These are phyloP conservation scores for Eriosoma lanigerum DNA, from an alignment of 1,140 invertebrate species.

Conservation along the genomic window DNA sequence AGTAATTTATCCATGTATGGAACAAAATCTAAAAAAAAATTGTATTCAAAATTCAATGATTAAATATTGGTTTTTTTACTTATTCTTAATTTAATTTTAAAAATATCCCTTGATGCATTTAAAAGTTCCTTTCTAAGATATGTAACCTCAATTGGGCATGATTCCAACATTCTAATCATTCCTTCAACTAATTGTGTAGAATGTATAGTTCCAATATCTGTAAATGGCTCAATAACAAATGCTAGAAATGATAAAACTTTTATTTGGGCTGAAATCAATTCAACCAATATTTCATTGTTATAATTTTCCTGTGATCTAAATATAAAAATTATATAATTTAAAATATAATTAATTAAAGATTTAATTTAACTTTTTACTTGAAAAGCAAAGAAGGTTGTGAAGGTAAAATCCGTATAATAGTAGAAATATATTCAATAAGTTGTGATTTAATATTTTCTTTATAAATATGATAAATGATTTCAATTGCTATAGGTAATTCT, in stretches of 20 bases:
- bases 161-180: slow-evolving; percentile 81
- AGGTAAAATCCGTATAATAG: slow-evolving; percentile 92
- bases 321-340: slow-evolving; percentile 55
- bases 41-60: too few species aligned
- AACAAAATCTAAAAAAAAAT: too few species aligned
- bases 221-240: too few species aligned
- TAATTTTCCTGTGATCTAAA: slow-evolving; percentile 75
- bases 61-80: too few species aligned
- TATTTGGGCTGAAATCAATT: slow-evolving; percentile 99
- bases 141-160: slow-evolving; percentile 94
- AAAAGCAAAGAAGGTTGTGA: slow-evolving; percentile 82
- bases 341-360: slow-evolving; percentile 10
- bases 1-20: too few species aligned
- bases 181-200: slow-evolving; percentile 86
- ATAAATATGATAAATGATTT: slow-evolving; percentile 96
- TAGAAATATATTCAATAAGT: slow-evolving; percentile 92
- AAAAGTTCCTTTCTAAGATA: slow-evolving; percentile 89
- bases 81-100: too few species aligned
- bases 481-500: slow-evolving; percentile 98
- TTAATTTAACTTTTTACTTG: slow-evolving; percentile 61
- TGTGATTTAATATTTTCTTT: slow-evolving; percentile 93
- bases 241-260: too few species aligned
- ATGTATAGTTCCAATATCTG: slow-evolving; percentile 81
- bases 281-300: slow-evolving; percentile 96
- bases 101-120: slow-evolving; percentile 90